These are phyloP conservation scores for Callinectes sapidus DNA, from an alignment of 2,888 invertebrate species.

Conservation along the genomic window DNA sequence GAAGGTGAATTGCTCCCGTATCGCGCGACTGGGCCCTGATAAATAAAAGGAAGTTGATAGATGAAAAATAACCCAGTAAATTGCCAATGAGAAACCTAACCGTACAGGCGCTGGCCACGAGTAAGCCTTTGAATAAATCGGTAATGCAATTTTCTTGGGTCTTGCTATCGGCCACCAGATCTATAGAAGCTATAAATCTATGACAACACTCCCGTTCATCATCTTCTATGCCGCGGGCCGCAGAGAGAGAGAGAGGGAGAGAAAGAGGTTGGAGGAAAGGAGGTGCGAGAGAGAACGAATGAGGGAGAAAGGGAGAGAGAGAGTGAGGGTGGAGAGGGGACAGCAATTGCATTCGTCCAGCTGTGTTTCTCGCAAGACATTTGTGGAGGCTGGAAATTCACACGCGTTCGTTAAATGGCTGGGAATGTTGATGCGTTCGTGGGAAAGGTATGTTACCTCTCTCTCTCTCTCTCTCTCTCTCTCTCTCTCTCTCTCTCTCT, in stretches of 20 bases:
- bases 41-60: conserved; percentile 46
- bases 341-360: conserved; percentile 43
- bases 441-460: not conserved
- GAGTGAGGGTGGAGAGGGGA: conserved; percentile 15
- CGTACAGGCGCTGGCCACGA: conserved; percentile 56
- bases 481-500: conserved; percentile 12
- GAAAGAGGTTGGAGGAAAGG: conserved; percentile 36
- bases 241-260: conserved; percentile 45
- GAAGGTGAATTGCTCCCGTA: conserved; percentile 46
- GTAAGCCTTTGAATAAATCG: conserved; percentile 70
- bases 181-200: conserved; percentile 71
- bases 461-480: not conserved
- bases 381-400: not conserved
- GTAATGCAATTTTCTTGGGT: conserved; percentile 70
- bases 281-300: not conserved
- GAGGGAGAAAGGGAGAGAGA: conserved; percentile 44
- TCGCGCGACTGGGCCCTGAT: conserved; percentile 27
- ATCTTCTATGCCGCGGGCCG: conserved; percentile 49
- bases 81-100: conserved; percentile 55
- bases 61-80: conserved; percentile 55
- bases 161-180: conserved; percentile 69
- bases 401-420: not conserved
- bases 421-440: not conserved
- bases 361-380: not conserved
- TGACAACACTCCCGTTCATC: conserved; percentile 66